Base-by-base conservation (phyloP, 2,888 invertebrate species). In the Sphaerophoria taeniata region DNA sequence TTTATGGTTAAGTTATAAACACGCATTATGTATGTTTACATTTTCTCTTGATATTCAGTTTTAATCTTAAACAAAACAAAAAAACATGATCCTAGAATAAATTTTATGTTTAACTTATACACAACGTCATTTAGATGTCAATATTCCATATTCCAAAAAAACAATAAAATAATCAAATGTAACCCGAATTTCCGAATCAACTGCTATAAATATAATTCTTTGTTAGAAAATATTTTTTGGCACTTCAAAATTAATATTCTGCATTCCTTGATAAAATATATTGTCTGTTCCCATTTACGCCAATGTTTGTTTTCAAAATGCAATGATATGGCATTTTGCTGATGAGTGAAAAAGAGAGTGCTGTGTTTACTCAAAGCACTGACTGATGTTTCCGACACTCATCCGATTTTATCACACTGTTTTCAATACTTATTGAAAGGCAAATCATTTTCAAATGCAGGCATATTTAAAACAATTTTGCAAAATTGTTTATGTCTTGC, bases 331-430 rank as follows among this genome's bases (percentile, higher is more conserved):
- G 39, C 69, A 60, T 43, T 43, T 43, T 34, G 58, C 69, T 67
- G 65, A 72, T 24, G 67, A 78, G 47, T 55, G 67, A 69, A 79
- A 61, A 55, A 39, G n/a, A 67, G 36, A 67, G 61, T 73, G 60
- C 63, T 58, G 24, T 58, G 61, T 70, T 74, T 56, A 70, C 39
- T 70, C 43, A 63, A 74, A 49, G 24, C n/a, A 63, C 33, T 69
- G 69, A 61, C 33, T 60, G 69, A 76, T 53, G 69, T 76, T 6
- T 76, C 53, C 45, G 69, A 69, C 65, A 55, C 39, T 24, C 39
- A 39, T 45, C 24, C 43, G 49, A 39, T 67, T 58, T 58, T 33
- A 49, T 16, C 33, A 39, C 67, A 67, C 33, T 33, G 14, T 9
- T 16, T 12, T 33, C 49, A 31, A 45, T 14, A 75, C 7, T 47